Percentiles rank a stretch among this genome's conserved stretches.
phyloP scores from a whole-genome alignment of 2,113 vertebrate species.

The Alaudala cheleensis region DNA sequence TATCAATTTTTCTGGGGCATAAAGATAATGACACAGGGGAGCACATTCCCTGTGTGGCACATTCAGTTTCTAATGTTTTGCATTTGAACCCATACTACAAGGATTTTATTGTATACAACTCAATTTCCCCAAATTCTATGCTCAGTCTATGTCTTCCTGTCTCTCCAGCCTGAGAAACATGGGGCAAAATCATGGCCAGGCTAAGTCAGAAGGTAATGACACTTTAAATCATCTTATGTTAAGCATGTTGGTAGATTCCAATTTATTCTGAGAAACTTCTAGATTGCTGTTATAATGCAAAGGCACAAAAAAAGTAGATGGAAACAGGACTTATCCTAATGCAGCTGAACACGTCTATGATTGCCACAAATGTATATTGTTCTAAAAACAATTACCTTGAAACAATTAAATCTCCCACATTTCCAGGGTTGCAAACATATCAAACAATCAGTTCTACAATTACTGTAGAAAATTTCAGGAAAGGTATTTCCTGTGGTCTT shows the following conservation, averaged over 20 bases:
- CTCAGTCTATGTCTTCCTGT: background rate
- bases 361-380: background rate
- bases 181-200: background rate
- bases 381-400: background rate
- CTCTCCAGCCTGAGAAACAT: background rate
- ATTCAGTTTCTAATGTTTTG: background rate
- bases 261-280: background rate
- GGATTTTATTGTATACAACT: background rate
- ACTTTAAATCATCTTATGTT: background rate
- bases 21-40: background rate
- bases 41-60: accelerated
- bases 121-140: background rate
- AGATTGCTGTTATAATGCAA: background rate
- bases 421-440: background rate
- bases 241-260: background rate
- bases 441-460: background rate
- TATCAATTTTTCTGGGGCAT: background rate
- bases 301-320: background rate
- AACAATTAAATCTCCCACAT: background rate
- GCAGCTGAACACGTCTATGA: background rate
- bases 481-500: background rate
- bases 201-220: background rate
- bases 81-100: background rate
- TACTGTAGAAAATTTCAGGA: background rate
- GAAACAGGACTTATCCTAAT: background rate